Conservation (phyloP, 2,113 vertebrate species). For the Okapia johnstoni region DNA sequence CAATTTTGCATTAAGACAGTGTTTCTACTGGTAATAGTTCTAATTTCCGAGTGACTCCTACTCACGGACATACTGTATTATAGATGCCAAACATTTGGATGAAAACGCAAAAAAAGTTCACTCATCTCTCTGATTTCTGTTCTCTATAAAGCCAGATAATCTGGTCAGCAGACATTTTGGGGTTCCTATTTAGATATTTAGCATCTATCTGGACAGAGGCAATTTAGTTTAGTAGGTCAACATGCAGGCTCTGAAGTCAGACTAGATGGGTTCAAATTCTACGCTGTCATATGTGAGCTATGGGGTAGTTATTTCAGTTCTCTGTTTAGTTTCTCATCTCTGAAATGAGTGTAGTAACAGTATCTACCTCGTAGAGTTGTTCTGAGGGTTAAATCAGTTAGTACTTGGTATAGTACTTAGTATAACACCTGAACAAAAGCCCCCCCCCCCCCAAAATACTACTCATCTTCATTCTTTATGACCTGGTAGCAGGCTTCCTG, state of each 20-base stretch:
- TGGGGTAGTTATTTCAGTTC: not conserved
- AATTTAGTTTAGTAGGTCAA: too few relatives aligned
- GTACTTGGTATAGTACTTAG: not conserved
- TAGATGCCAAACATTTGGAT: conserved; percentile 45
- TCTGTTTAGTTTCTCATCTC: not conserved
- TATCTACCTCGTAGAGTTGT: not conserved
- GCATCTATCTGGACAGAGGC: not conserved
- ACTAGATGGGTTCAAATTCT: not conserved
- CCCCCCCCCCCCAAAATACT: accelerated
- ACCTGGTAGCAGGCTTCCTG: not conserved
- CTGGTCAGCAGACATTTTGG: not conserved
- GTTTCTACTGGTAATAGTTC: not conserved
- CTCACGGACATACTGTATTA: not conserved
- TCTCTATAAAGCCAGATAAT: not conserved
- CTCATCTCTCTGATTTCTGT: conserved; percentile 15
- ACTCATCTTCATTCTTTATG: not conserved
- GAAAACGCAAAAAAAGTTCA: not conserved
- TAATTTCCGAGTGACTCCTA: not conserved
- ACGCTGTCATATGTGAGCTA: not conserved
- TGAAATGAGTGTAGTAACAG: not conserved
- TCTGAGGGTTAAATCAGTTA: not conserved
- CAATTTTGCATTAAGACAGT: not conserved
- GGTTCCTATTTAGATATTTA: not conserved
- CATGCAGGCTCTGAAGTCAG: not conserved
- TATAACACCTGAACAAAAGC: not conserved